Conservation (phyloP, 2,797 vertebrate species). For the Syngnathus rostellatus region DNA sequence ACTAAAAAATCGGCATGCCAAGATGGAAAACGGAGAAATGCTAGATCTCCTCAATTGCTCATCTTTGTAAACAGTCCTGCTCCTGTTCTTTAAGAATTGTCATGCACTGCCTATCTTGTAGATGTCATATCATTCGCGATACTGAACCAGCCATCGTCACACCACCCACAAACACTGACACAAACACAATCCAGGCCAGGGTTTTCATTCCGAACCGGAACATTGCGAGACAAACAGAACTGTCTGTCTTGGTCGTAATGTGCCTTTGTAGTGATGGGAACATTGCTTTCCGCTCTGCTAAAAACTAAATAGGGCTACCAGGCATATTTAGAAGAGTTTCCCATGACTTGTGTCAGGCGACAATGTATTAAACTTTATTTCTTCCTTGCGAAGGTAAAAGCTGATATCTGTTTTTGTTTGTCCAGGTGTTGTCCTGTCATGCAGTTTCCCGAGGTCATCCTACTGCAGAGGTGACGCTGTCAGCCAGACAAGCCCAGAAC, state of each 20-base stretch:
- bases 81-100: not conserved
- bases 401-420: not conserved
- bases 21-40: not conserved
- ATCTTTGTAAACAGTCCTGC: not conserved
- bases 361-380: not conserved
- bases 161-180: not conserved
- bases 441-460: constrained; percentile 62
- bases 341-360: not conserved
- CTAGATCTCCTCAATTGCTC: not conserved
- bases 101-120: not conserved
- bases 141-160: not conserved
- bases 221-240: not conserved
- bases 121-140: not conserved
- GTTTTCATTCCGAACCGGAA: not conserved
- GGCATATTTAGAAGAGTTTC: not conserved
- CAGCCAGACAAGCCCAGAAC: constrained; percentile 51
- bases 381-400: not conserved
- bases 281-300: not conserved
- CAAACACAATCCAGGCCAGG: not conserved
- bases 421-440: constrained; percentile 63
- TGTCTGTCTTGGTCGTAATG: not conserved
- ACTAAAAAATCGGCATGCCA: not conserved
- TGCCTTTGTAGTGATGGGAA: not conserved
- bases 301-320: not conserved
- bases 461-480: constrained; percentile 69